Evolutionary conservation across 2,113 vertebrate species (phyloP).

Genomic region (Glaucomys volans): DNA sequence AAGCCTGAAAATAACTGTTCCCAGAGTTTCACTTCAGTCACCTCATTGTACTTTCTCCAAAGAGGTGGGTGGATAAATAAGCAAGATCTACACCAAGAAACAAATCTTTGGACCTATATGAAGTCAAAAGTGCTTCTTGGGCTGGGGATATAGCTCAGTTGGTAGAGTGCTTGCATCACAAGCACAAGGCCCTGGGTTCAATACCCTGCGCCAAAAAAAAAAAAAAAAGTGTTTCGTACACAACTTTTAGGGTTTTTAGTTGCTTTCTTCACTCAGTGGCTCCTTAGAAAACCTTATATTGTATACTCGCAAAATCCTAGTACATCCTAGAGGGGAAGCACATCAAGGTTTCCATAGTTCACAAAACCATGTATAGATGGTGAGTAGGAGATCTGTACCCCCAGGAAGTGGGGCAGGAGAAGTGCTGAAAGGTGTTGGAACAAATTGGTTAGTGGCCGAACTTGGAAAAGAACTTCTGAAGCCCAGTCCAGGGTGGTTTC

Average conservation of each 20-base stretch:
- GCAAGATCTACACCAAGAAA: not conserved
- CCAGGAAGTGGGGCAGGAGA: not conserved
- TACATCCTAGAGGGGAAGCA: not conserved
- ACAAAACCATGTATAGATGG: not conserved
- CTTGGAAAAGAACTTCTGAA: conserved; percentile 6
- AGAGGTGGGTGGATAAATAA: not conserved
- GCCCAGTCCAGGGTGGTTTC: not conserved
- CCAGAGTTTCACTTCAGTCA: not conserved
- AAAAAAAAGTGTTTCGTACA: not conserved
- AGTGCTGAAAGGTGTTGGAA: not conserved
- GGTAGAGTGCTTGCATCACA: too few relatives aligned
- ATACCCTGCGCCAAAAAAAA: too few relatives aligned
- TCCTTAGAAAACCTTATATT: not conserved
- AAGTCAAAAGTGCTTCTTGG: not conserved
- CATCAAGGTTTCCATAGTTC: not conserved
- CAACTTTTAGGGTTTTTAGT: not conserved
- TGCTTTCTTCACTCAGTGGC: not conserved
- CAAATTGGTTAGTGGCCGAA: not conserved
- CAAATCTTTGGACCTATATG: not conserved
- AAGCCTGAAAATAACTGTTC: not conserved
- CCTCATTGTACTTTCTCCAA: not conserved
- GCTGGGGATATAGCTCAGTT: too few relatives aligned
- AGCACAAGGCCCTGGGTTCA: too few relatives aligned
- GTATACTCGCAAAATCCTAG: not conserved
- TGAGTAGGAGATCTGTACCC: not conserved